Conservation (phyloP, 2,888 invertebrate genomes). For the Hypomecis atomaria region DNA sequence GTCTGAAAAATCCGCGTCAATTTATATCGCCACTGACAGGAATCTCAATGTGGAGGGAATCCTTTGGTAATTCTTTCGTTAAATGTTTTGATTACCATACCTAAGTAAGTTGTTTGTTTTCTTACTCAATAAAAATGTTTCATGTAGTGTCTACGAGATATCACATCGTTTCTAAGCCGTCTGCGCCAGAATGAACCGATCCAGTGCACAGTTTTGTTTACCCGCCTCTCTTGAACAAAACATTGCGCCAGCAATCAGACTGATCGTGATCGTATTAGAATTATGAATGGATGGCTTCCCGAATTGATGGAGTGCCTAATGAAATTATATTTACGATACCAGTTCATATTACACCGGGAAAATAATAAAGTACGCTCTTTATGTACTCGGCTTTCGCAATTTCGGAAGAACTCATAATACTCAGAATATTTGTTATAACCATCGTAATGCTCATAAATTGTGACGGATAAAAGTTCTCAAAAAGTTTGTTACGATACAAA, state of each 20-base stretch:
- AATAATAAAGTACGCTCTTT: background rate
- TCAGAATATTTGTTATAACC: background rate
- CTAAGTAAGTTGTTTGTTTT: background rate
- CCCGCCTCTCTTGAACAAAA: conserved; percentile 59
- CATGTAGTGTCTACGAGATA: background rate
- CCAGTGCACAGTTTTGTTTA: conserved; percentile 61
- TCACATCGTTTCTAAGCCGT: conserved; percentile 36
- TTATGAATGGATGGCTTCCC: conserved; percentile 56
- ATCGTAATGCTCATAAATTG: conserved; percentile 8
- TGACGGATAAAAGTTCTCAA: conserved; percentile 4
- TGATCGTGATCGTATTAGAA: conserved; percentile 58
- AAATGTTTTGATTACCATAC: too few relatives aligned
- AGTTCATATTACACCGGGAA: conserved; percentile 2
- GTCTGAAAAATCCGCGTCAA: too few relatives aligned
- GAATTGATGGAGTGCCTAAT: conserved; percentile 51
- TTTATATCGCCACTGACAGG: too few relatives aligned
- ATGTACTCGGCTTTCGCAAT: background rate
- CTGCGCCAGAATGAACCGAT: conserved; percentile 62
- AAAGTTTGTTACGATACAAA: conserved; percentile 4
- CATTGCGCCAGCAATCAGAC: conserved; percentile 54
- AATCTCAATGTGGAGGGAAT: too few relatives aligned
- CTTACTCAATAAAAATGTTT: background rate
- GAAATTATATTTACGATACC: conserved; percentile 21
- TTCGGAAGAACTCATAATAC: background rate
- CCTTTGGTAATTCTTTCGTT: too few relatives aligned